Evolutionary conservation across 1,140 invertebrate genomes (phyloP).

Genomic region (Macrobrachium nipponense): DNA sequence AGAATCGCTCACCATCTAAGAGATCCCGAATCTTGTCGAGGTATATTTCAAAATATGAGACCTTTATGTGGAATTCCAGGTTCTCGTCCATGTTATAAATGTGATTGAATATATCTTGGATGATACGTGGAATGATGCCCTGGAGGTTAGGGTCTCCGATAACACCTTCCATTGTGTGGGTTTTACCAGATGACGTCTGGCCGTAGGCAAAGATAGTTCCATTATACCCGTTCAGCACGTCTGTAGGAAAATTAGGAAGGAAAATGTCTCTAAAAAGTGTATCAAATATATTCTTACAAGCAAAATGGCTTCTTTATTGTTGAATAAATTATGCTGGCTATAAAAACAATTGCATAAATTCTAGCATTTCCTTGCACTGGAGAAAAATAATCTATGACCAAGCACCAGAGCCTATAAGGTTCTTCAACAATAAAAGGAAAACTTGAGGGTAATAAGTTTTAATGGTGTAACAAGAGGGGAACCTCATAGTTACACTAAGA

Average conservation of each 20-base stretch:
- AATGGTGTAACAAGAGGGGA: no score
- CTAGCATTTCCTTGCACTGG: no score
- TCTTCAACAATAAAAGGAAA: no score
- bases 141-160: conserved; percentile 92
- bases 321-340: no score
- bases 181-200: conserved; percentile 99
- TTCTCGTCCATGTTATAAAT: conserved; percentile 99
- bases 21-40: conserved; percentile 99
- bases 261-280: neutral
- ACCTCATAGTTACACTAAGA: no score
- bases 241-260: conserved; percentile 75
- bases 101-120: conserved; percentile 99
- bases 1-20: conserved; percentile 82
- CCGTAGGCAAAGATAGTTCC: conserved; percentile 99
- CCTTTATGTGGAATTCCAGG: conserved; percentile 99
- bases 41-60: conserved; percentile 99
- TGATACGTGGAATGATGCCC: conserved; percentile 98
- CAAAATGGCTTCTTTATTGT: neutral
- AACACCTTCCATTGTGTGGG: conserved; percentile 99
- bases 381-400: neutral
- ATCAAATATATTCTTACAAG: neutral
- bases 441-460: no score
- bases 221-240: conserved; percentile 98
- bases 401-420: no score
- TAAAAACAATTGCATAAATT: no score